Conservation (phyloP, 2,888 invertebrate genomes). For the Ormyrus thymus region DNA sequence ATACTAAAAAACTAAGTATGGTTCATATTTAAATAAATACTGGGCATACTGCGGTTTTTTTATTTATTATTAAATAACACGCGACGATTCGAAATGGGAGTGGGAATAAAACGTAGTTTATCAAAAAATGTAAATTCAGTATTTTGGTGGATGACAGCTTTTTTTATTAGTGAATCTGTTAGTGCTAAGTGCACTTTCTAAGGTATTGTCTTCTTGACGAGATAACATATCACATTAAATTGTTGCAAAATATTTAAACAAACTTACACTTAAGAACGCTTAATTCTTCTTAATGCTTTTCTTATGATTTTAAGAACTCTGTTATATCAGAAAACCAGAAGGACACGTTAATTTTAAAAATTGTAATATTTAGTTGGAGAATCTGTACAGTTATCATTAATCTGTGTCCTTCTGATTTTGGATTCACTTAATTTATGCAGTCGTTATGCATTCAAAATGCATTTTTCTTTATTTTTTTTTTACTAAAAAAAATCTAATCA, state of each 20-base stretch:
- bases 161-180: conserved; percentile 49
- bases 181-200: conserved; percentile 62
- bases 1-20: no score
- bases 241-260: conserved; percentile 53
- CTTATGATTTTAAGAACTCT: conserved; percentile 16
- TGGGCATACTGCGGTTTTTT: no score
- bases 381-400: conserved; percentile 30
- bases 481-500: conserved; percentile 10
- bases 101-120: no score
- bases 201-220: conserved; percentile 67
- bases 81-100: no score
- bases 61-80: no score
- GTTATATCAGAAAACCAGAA: conserved; percentile 27
- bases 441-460: conserved; percentile 61
- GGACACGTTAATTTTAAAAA: conserved; percentile 4
- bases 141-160: conserved; percentile 39
- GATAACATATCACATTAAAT: conserved; percentile 67
- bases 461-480: conserved; percentile 27
- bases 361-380: background rate
- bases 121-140: conserved; percentile 40
- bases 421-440: conserved; percentile 53
- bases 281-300: conserved; percentile 26
- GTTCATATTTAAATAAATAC: no score
- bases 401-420: conserved; percentile 34
- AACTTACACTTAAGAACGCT: conserved; percentile 42